A percentile compares a stretch with the other conserved stretches of the same genome.
Evolutionary conservation across 2,113 vertebrate genomes (phyloP).

Genomic region (Microcebus ravelobensis): DNA sequence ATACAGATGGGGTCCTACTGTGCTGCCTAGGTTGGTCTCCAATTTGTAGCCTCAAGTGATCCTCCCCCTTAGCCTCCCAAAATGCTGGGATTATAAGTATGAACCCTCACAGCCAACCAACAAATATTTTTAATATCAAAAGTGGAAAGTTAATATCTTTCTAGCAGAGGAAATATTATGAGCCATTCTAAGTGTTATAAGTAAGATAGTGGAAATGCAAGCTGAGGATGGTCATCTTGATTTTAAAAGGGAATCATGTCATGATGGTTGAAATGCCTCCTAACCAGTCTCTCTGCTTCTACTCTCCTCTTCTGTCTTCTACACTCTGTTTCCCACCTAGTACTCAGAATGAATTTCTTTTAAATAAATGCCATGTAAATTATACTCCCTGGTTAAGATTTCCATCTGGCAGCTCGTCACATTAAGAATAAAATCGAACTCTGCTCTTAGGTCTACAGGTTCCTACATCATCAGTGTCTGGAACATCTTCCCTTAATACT

Average conservation of each 20-base stretch:
- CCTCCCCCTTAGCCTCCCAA: no score
- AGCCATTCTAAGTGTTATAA: neutral
- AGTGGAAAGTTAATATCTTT: neutral
- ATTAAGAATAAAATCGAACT: neutral
- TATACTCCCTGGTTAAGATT: neutral
- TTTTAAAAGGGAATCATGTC: neutral
- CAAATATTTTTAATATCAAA: neutral
- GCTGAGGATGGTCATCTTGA: neutral
- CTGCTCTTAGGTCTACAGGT: neutral
- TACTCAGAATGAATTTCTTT: neutral
- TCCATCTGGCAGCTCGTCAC: neutral
- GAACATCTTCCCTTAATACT: neutral
- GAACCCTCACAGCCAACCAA: no score
- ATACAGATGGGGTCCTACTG: no score
- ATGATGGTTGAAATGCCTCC: neutral
- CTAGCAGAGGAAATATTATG: neutral
- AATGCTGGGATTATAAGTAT: no score
- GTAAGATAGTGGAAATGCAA: fast-evolving
- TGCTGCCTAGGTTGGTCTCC: no score
- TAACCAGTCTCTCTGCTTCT: neutral
- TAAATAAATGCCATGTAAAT: neutral
- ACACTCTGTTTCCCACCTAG: neutral
- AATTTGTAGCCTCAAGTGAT: no score
- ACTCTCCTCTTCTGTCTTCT: neutral
- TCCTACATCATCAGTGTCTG: neutral